These are phyloP conservation scores for Oenanthe melanoleuca DNA, from an alignment of 2,113 vertebrate species.

Conservation along the genomic window DNA sequence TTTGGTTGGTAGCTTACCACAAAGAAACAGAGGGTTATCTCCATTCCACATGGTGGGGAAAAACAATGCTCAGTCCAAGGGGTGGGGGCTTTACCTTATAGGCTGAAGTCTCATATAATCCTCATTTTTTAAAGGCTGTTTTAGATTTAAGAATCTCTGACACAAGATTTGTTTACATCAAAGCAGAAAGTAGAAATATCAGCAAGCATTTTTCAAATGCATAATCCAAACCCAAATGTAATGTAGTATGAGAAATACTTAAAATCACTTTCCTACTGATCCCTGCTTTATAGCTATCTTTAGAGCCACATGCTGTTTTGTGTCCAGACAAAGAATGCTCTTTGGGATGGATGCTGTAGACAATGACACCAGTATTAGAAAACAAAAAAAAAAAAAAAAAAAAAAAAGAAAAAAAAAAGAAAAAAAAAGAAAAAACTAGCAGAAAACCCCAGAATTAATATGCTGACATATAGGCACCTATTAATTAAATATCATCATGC, in stretches of 20 bases:
- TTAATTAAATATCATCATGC: not conserved
- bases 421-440: not conserved
- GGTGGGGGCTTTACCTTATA: not conserved
- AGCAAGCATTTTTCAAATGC: constrained; percentile 11
- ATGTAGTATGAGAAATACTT: not conserved
- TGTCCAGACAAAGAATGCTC: not conserved
- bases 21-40: constrained; percentile 64
- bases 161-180: constrained; percentile 37
- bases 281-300: not conserved
- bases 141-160: constrained; percentile 8
- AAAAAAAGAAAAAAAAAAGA: not conserved
- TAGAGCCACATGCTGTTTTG: not conserved
- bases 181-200: constrained; percentile 28
- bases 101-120: constrained; percentile 6
- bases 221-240: constrained; percentile 19
- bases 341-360: not conserved
- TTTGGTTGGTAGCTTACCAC: constrained; percentile 57
- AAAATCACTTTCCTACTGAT: not conserved
- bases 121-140: not conserved
- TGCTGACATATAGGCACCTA: not conserved
- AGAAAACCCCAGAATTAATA: not conserved
- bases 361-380: not conserved
- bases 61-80: constrained; percentile 31
- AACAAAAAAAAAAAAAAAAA: not conserved
- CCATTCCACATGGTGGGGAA: constrained; percentile 31